phyloP scores from a whole-genome alignment of 2,797 vertebrate species.

The Trachops cirrhosus region DNA sequence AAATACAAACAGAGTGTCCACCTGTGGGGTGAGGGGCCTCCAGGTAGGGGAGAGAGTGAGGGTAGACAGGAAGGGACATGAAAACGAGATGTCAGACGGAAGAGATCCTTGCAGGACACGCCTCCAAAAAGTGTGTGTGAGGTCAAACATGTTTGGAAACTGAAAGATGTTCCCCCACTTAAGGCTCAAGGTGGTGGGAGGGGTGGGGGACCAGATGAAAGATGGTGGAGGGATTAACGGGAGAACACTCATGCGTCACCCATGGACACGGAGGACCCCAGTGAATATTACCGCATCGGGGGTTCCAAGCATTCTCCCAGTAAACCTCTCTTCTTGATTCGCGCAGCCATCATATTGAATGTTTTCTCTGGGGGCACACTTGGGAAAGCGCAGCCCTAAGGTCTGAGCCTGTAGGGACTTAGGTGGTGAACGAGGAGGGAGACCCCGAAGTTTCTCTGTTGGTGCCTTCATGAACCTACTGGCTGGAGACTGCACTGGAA shows the following conservation, averaged over 20 bases:
- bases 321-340: background rate
- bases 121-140: background rate
- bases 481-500: background rate
- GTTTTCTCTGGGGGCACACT: background rate
- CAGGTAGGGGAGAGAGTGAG: background rate
- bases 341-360: background rate
- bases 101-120: background rate
- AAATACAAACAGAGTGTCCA: background rate
- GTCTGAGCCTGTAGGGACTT: background rate
- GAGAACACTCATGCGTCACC: background rate
- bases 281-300: background rate
- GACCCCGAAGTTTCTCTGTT: background rate
- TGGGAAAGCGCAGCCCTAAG: background rate
- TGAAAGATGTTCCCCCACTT: background rate
- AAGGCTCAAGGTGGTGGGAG: background rate
- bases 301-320: background rate
- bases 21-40: background rate
- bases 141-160: background rate
- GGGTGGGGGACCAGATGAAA: background rate
- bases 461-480: background rate
- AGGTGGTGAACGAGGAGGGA: background rate
- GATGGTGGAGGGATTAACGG: background rate
- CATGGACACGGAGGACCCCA: background rate
- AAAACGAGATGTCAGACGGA: background rate
- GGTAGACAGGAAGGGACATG: background rate